phyloP scores from a whole-genome alignment of 2,888 invertebrate genomes.

The Sthenelais limicola region DNA sequence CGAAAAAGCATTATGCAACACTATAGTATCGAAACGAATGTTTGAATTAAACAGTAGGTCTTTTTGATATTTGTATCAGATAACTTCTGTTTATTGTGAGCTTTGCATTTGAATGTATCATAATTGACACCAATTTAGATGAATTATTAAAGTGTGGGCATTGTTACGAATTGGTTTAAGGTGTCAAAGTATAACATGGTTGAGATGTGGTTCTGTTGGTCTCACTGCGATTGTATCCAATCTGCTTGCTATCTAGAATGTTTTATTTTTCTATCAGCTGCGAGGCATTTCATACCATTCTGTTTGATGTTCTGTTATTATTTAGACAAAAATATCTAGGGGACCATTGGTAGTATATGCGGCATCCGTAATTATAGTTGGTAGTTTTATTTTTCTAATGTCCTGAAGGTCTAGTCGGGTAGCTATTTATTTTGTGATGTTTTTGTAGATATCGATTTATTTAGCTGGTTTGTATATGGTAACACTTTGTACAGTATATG shows the following conservation, averaged over 20 bases:
- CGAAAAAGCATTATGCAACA: too few species aligned
- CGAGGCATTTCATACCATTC: constrained; percentile 17
- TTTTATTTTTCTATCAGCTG: constrained; percentile 34
- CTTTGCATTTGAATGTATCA: too few species aligned
- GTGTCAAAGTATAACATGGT: too few species aligned
- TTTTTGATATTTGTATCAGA: too few species aligned
- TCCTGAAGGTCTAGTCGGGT: constrained; percentile 28
- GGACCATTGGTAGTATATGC: constrained; percentile 27
- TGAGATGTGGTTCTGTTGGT: too few species aligned
- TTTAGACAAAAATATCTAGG: constrained; percentile 21
- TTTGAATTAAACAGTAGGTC: too few species aligned
- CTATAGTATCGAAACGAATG: too few species aligned
- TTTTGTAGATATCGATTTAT: constrained; percentile 36
- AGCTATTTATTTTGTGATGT: constrained; percentile 39
- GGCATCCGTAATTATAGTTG: constrained; percentile 28
- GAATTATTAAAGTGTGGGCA: too few species aligned
- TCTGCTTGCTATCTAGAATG: constrained; percentile 19
- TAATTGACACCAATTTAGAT: too few species aligned
- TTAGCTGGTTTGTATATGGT: constrained; percentile 39
- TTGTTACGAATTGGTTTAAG: too few species aligned
- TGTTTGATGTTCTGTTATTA: not conserved
- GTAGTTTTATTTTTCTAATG: constrained; percentile 39
- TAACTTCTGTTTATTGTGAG: too few species aligned
- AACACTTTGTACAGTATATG: constrained; percentile 36
- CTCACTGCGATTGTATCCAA: too few species aligned